Conservation (phyloP, 1,140 invertebrate species). For the Aphaenogaster rudis region DNA sequence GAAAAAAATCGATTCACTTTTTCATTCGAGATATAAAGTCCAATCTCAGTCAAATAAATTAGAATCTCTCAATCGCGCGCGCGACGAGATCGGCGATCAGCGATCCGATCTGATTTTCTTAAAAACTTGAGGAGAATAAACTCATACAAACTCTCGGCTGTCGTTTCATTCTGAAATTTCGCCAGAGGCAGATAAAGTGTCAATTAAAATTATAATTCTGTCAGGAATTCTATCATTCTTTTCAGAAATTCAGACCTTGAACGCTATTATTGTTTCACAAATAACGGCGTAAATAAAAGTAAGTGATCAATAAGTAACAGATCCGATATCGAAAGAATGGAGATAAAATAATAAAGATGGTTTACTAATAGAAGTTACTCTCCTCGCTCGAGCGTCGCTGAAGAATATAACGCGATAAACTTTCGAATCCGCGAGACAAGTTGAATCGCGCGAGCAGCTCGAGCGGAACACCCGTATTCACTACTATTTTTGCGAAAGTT, state of each 20-base stretch:
- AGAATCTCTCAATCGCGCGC: constrained; percentile 34
- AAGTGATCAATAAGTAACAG: not conserved
- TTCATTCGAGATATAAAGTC: constrained; percentile 56
- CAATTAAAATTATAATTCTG: not conserved
- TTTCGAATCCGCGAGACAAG: constrained; percentile 47
- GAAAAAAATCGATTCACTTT: constrained; percentile 45
- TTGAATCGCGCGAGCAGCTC: constrained; percentile 45
- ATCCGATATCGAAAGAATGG: not conserved
- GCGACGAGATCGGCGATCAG: not conserved
- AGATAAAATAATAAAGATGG: constrained; percentile 34
- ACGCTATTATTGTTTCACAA: not conserved
- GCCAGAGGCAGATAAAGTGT: not conserved
- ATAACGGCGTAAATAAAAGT: not conserved
- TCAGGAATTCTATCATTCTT: not conserved
- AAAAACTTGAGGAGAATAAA: constrained; percentile 11
- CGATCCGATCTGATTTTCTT: constrained; percentile 4
- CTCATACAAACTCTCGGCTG: not conserved
- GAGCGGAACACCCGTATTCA: constrained; percentile 51
- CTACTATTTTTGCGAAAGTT: constrained; percentile 64
- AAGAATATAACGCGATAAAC: constrained; percentile 51
- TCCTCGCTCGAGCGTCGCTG: not conserved
- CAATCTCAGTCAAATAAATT: constrained; percentile 61
- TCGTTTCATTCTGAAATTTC: not conserved
- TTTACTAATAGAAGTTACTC: constrained; percentile 40
- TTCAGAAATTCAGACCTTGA: not conserved